Evolutionary conservation across 64 coral and sea anemone genomes (phyloP), one percentile per base, ranked within the genome.

Genomic region (Actinia tenebrosa): DNA sequence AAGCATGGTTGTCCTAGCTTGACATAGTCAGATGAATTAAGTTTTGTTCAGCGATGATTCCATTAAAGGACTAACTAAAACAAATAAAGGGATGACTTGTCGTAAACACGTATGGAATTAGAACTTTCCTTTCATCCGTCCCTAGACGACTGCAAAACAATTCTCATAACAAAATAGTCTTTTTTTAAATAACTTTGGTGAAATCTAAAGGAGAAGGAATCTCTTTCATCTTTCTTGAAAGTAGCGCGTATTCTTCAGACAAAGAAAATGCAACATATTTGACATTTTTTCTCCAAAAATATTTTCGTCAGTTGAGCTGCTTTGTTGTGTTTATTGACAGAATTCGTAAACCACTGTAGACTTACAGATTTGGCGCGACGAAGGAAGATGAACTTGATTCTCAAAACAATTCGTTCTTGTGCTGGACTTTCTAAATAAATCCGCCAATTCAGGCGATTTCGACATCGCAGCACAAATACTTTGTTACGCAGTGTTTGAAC

Each of bases 261-360:
- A 83, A 87, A 56, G 54, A 80, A 66, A 61, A 77, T 56, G 25
- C 22, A 61, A 50, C 80, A 91, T 84, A 63, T 66, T 56, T 87
- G 26, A 52, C 59, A 91, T 95, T 78, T 81, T 89, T 89, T 87
- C 18, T 87, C 30, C 69, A 23, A 83, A 55, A 82, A 88, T 45
- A 45, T 53, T 81, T 81, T 81, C 79, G 44, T 81, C 27, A 53
- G 43, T 81, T 81, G 53, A 81, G 79, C 79, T 81, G 44, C 50
- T 81, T 81, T 81, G 79, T 81, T 81, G 79, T 45, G 46, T 50
- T 81, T 81, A 50, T 81, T 81, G 79, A 81, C 79, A 81, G 79
- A 81, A 45, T 81, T 81, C 43, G 79, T 75, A 75, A 75, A 75
- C 69, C 69, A 26, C 69, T 75, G 69, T 75, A 30, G 69, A 75